Evolutionary conservation across 2,113 vertebrate genomes (phyloP).

Genomic region (Clupea harengus): DNA sequence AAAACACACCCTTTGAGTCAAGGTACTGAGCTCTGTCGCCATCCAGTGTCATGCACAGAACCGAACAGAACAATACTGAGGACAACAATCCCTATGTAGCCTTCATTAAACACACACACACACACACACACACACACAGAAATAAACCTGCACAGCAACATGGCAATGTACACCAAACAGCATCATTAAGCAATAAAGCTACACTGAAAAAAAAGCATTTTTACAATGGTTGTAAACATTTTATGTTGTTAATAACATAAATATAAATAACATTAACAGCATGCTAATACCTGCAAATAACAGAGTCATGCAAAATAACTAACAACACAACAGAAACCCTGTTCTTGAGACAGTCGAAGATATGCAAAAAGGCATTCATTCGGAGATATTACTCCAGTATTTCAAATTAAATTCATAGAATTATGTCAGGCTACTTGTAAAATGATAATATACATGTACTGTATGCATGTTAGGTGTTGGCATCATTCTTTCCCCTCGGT

Average conservation of each 20-base stretch:
- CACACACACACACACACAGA: background rate
- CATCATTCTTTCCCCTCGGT: constrained; percentile 37
- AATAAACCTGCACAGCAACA: background rate
- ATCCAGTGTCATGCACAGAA: background rate
- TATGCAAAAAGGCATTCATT: constrained; percentile 13
- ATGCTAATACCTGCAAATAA: background rate
- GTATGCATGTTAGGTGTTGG: constrained; percentile 40
- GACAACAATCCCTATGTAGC: background rate
- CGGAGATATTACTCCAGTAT: background rate
- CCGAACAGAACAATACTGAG: background rate
- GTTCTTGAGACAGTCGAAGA: background rate
- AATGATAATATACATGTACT: background rate
- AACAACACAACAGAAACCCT: background rate
- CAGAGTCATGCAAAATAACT: background rate
- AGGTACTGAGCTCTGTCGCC: background rate
- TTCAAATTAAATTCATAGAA: background rate
- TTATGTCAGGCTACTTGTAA: background rate
- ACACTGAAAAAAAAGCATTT: background rate
- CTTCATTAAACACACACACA: background rate
- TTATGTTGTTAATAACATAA: background rate
- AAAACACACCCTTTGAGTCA: background rate
- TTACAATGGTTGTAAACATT: background rate
- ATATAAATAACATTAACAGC: background rate
- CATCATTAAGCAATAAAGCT: background rate
- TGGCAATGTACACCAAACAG: background rate